phyloP scores from a whole-genome alignment of 2,888 invertebrate genomes.

The Sinhomidia bicolor region DNA sequence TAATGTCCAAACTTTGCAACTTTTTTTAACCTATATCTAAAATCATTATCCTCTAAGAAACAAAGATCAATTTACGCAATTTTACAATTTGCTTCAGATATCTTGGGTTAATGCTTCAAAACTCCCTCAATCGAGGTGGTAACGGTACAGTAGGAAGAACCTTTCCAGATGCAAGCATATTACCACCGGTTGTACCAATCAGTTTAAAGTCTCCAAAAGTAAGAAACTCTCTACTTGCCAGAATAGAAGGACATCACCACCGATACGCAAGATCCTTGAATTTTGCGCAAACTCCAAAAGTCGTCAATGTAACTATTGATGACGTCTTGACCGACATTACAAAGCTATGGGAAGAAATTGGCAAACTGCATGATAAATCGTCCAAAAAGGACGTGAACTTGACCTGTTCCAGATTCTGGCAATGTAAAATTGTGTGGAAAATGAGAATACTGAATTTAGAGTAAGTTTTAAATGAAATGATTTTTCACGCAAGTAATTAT shows the following conservation, averaged over 20 bases:
- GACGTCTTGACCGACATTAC: slow-evolving; percentile 38
- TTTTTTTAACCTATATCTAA: neutral
- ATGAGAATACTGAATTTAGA: slow-evolving; percentile 47
- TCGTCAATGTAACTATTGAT: slow-evolving; percentile 25
- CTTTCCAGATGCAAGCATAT: neutral
- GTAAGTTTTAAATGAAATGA: slow-evolving; percentile 11
- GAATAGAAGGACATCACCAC: neutral
- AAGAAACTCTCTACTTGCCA: neutral
- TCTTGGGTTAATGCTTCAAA: slow-evolving; percentile 78
- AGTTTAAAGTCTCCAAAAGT: neutral
- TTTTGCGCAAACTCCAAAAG: neutral
- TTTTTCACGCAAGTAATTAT: neutral
- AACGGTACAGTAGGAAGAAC: neutral
- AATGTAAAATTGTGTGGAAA: slow-evolving; percentile 39
- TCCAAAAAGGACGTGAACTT: neutral
- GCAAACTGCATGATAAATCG: neutral
- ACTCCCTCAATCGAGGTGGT: slow-evolving; percentile 65
- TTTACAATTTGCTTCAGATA: too few species aligned
- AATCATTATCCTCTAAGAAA: too few species aligned
- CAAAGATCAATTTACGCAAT: too few species aligned
- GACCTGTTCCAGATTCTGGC: slow-evolving; percentile 12
- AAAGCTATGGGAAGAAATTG: slow-evolving; percentile 50
- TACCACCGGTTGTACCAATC: slow-evolving; percentile 55
- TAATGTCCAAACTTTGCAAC: neutral
- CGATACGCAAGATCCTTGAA: neutral